Conservation (phyloP, 1,140 invertebrate species). For the Drosophila pectinifera region DNA sequence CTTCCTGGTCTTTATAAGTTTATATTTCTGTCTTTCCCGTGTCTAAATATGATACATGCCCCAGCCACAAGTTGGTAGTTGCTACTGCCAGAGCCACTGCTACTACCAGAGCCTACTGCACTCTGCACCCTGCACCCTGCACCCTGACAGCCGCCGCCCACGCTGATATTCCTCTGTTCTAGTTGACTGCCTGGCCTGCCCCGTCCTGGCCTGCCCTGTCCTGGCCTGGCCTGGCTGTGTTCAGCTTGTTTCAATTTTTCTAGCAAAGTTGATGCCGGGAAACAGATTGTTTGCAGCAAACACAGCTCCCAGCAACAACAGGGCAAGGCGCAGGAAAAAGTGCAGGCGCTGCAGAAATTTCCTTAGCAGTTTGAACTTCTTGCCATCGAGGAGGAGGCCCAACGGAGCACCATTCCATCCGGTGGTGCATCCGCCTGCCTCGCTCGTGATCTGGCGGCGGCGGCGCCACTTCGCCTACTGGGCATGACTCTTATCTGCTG, state of each 20-base stretch:
- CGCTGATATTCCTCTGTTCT: conserved; percentile 58
- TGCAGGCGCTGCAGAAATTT: conserved; percentile 70
- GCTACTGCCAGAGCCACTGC: conserved; percentile 3
- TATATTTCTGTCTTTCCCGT: conserved; percentile 75
- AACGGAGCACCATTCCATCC: not conserved
- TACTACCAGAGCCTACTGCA: conserved; percentile 38
- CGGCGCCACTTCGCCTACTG: conserved; percentile 31
- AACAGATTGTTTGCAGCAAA: conserved; percentile 79
- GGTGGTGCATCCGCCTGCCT: conserved; percentile 15
- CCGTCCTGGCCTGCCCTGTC: too few species aligned
- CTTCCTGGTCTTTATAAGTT: conserved; percentile 71
- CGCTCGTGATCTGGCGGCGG: conserved; percentile 52
- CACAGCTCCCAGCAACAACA: conserved; percentile 28
- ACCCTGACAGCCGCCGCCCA: conserved; percentile 10
- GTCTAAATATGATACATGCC: conserved; percentile 79
- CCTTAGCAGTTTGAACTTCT: conserved; percentile 72
- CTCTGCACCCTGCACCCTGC: conserved; percentile 3
- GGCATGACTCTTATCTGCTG: conserved; percentile 75
- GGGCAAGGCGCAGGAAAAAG: conserved; percentile 49
- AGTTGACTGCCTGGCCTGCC: conserved; percentile 50
- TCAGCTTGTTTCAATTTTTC: conserved; percentile 77
- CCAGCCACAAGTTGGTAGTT: conserved; percentile 39
- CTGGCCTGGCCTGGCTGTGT: conserved; percentile 17
- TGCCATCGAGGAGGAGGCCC: conserved; percentile 14
- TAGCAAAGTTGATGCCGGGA: conserved; percentile 64